Percentiles rank a stretch among this genome's conserved stretches.
Conservation (phyloP, 2,113 vertebrate genomes). For the Zosterops hypoxanthus region DNA sequence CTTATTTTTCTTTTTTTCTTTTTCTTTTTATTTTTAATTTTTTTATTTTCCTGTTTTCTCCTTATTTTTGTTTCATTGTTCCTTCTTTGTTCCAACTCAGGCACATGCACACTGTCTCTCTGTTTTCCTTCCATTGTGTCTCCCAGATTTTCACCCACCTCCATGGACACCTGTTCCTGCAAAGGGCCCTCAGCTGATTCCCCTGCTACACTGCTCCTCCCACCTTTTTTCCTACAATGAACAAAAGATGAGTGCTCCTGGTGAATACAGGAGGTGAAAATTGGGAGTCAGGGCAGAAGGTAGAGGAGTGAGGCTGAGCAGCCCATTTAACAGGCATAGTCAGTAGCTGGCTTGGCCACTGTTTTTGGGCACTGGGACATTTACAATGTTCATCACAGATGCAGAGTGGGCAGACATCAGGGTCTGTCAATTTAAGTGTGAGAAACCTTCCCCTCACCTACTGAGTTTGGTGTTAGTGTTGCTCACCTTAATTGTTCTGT, state of each 20-base stretch:
- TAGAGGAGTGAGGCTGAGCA: neutral
- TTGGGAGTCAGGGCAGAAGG: neutral
- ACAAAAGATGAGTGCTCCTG: neutral
- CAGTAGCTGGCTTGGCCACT: neutral
- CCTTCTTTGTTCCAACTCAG: neutral
- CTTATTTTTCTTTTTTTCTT: neutral
- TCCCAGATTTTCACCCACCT: neutral
- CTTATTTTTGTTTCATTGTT: neutral
- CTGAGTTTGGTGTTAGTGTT: neutral
- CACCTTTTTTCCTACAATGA: neutral
- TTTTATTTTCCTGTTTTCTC: neutral
- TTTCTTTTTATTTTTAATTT: neutral
- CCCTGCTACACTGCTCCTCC: neutral
- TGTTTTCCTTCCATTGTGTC: neutral
- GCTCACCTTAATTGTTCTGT: neutral
- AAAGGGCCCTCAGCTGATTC: neutral
- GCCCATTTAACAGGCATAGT: neutral
- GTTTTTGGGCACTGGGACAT: rapidly evolving
- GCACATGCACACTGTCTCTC: neutral
- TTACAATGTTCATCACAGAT: neutral
- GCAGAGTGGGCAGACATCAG: neutral
- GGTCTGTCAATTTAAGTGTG: neutral
- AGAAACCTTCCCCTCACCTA: neutral
- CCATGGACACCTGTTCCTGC: neutral
- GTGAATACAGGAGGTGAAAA: neutral